Evolutionary conservation across 2,888 invertebrate genomes (phyloP).

Genomic region (Fragum whitleyi): DNA sequence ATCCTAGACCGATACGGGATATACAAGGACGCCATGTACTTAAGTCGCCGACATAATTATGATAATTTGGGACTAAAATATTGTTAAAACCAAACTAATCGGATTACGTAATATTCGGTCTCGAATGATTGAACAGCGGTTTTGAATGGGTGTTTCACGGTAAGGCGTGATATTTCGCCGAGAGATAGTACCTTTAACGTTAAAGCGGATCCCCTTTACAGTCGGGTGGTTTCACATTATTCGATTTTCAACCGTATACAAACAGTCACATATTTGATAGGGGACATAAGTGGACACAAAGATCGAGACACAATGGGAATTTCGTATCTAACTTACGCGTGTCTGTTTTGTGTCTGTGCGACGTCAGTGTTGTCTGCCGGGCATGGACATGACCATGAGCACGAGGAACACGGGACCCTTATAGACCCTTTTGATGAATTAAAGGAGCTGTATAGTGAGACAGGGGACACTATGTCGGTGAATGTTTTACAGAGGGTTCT

Average conservation of each 20-base stretch:
- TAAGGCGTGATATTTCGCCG: too few relatives aligned
- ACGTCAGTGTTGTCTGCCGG: not conserved
- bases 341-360: not conserved
- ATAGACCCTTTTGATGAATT: conserved; percentile 15
- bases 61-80: too few relatives aligned
- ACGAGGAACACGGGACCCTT: not conserved
- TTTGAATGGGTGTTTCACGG: too few relatives aligned
- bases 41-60: too few relatives aligned
- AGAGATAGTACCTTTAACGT: too few relatives aligned
- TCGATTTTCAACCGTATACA: not conserved
- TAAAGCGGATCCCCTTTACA: not conserved
- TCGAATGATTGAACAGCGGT: too few relatives aligned
- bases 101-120: too few relatives aligned
- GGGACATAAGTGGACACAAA: too few relatives aligned
- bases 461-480: not conserved
- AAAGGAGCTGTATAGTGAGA: not conserved
- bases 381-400: not conserved
- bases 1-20: too few relatives aligned
- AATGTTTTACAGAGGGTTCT: not conserved
- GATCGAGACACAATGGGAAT: not conserved
- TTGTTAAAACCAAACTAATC: too few relatives aligned
- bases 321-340: not conserved
- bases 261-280: too few relatives aligned
- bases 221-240: conserved; percentile 1
- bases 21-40: too few relatives aligned